Conservation (phyloP, 2,888 invertebrate species). For the Stenolophus ochropezus region DNA sequence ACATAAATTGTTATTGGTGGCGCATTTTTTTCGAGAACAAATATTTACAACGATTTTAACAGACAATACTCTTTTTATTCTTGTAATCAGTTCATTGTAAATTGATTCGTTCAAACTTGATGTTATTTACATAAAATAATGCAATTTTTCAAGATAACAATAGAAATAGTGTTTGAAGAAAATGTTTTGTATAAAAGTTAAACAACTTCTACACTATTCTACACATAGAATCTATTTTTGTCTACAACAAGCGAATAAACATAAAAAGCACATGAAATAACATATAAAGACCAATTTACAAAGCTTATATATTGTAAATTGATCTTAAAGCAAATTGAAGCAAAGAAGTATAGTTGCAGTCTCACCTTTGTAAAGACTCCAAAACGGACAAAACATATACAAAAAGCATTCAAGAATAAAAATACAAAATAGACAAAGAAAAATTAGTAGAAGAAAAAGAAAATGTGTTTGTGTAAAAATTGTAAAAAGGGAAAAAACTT, state of each 20-base stretch:
- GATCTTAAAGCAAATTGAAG: constrained; percentile 11
- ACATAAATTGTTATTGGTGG: background rate
- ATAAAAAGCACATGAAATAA: constrained; percentile 6
- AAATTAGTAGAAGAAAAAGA: constrained; percentile 34
- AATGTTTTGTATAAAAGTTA: background rate
- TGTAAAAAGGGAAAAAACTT: constrained; percentile 12
- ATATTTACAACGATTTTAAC: background rate
- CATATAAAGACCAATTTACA: constrained; percentile 29
- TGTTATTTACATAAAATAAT: constrained; percentile 2
- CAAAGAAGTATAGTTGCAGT: constrained; percentile 12
- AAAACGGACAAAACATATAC: constrained; percentile 35
- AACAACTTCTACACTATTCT: background rate
- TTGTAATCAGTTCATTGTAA: background rate
- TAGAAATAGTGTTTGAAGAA: too few species aligned
- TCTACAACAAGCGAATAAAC: constrained; percentile 2
- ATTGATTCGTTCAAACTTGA: background rate
- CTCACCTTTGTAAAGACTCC: constrained; percentile 50
- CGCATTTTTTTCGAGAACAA: background rate
- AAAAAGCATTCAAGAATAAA: constrained; percentile 49
- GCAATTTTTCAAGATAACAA: background rate
- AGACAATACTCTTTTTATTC: background rate
- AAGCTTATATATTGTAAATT: background rate
- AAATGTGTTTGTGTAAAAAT: constrained; percentile 43
- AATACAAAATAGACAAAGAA: constrained; percentile 45
- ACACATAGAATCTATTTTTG: background rate